Conservation (phyloP, 2,797 vertebrate genomes). For the Argentina silus region DNA sequence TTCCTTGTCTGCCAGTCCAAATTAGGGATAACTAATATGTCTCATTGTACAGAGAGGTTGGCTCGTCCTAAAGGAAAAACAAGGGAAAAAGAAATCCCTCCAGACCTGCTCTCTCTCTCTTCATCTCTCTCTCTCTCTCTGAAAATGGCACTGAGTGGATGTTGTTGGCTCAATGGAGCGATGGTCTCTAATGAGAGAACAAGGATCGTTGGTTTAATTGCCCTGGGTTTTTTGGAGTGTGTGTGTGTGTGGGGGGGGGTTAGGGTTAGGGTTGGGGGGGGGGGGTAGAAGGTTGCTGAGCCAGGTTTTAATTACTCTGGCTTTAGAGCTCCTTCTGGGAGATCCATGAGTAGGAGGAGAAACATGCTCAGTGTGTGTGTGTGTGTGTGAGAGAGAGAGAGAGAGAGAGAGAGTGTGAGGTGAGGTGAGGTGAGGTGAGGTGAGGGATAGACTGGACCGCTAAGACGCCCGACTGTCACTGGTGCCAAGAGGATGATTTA, state of each 20-base stretch:
- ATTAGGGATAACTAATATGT: constrained; percentile 30
- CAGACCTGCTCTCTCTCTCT: background rate
- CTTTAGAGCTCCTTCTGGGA: constrained; percentile 7
- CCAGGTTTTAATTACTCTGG: background rate
- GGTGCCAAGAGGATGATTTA: constrained; percentile 76
- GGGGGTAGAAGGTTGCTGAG: background rate
- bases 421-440: background rate
- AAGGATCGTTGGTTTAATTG: background rate
- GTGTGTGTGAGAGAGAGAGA: background rate
- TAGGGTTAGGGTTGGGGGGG: background rate
- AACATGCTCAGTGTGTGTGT: constrained; percentile 7
- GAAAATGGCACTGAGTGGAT: background rate
- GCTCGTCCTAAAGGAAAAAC: background rate
- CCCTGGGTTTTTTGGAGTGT: background rate
- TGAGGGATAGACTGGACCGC: constrained; percentile 28
- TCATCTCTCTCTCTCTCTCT: background rate
- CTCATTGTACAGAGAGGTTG: background rate
- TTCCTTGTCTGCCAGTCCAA: constrained; percentile 26
- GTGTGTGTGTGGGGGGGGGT: too few relatives aligned
- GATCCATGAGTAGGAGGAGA: constrained; percentile 8
- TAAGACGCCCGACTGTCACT: constrained; percentile 59
- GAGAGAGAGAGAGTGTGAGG: too few relatives aligned
- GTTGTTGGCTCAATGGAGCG: background rate
- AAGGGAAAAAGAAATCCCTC: background rate
- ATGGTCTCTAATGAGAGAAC: background rate